Evolutionary conservation across 2,888 invertebrate species (phyloP).

Genomic region (Pterostichus niger): DNA sequence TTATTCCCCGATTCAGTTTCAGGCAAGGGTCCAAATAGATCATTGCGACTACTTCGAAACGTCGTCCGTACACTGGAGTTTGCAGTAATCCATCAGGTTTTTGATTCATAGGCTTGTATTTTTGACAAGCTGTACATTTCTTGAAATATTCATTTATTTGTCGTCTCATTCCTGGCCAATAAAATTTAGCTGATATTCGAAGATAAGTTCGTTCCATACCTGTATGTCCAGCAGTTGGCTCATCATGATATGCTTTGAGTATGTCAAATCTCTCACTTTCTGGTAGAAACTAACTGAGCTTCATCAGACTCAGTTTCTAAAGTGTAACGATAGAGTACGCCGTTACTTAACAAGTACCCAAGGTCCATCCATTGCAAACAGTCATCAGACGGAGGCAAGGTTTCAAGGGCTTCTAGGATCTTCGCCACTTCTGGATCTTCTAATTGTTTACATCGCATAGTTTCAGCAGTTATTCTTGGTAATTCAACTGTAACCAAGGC

Average conservation of each 20-base stretch:
- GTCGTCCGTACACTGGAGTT: too few relatives aligned
- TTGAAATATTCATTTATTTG: too few relatives aligned
- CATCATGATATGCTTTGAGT: conserved; percentile 68
- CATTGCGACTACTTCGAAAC: too few relatives aligned
- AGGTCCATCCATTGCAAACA: conserved; percentile 39
- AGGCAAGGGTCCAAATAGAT: too few relatives aligned
- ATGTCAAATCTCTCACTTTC: conserved; percentile 68
- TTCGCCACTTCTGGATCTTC: conserved; percentile 40
- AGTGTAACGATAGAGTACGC: conserved; percentile 66
- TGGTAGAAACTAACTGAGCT: conserved; percentile 67
- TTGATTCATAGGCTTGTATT: too few relatives aligned
- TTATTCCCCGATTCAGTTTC: too few relatives aligned
- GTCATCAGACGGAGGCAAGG: background rate
- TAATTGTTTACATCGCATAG: conserved; percentile 61
- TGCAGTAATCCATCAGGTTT: too few relatives aligned
- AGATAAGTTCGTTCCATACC: too few relatives aligned
- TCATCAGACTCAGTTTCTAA: conserved; percentile 64
- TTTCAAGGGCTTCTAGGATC: background rate
- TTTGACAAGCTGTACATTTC: too few relatives aligned
- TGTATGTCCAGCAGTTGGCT: too few relatives aligned
- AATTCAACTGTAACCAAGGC: background rate
- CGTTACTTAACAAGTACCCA: conserved; percentile 61
- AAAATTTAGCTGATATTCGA: too few relatives aligned
- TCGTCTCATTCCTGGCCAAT: too few relatives aligned
- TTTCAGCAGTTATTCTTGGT: conserved; percentile 32